Percentiles rank a stretch among this genome's conserved stretches.
Evolutionary conservation across 2,797 vertebrate species (phyloP).

Genomic region (Triplophysa yarkandensis): DNA sequence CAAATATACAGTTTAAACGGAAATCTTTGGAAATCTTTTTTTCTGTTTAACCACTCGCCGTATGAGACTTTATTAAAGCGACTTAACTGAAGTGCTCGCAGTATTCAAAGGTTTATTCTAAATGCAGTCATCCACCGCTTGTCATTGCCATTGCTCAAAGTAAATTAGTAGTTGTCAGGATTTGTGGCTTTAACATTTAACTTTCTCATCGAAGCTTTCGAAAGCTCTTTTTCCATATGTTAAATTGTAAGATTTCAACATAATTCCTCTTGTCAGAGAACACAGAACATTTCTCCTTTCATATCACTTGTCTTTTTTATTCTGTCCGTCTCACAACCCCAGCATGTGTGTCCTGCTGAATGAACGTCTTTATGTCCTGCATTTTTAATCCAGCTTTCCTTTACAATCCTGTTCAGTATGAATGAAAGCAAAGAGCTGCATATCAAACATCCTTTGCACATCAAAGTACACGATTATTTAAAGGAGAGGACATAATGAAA

Average conservation of each 20-base stretch:
- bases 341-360: slow-evolving; percentile 5
- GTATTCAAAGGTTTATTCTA: not conserved
- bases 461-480: slow-evolving; percentile 8
- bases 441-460: not conserved
- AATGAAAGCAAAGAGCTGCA: slow-evolving; percentile 1
- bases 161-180: slow-evolving; percentile 20
- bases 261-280: slow-evolving; percentile 30
- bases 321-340: not conserved
- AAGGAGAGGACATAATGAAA: slow-evolving; percentile 1
- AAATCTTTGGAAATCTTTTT: too few relatives aligned
- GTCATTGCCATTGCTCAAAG: slow-evolving; percentile 8
- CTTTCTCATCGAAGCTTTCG: slow-evolving; percentile 3
- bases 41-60: too few relatives aligned
- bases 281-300: slow-evolving; percentile 18
- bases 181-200: slow-evolving; percentile 1
- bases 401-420: not conserved
- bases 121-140: not conserved
- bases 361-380: slow-evolving; percentile 12
- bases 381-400: slow-evolving; percentile 9
- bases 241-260: not conserved
- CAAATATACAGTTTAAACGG: too few relatives aligned
- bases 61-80: not conserved
- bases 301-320: not conserved
- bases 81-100: not conserved
- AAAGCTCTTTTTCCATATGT: not conserved